A percentile compares a stretch with the other conserved stretches of the same genome.
These are phyloP conservation scores for Lepus americanus DNA, from an alignment of 2,113 vertebrate species.

Conservation along the genomic window DNA sequence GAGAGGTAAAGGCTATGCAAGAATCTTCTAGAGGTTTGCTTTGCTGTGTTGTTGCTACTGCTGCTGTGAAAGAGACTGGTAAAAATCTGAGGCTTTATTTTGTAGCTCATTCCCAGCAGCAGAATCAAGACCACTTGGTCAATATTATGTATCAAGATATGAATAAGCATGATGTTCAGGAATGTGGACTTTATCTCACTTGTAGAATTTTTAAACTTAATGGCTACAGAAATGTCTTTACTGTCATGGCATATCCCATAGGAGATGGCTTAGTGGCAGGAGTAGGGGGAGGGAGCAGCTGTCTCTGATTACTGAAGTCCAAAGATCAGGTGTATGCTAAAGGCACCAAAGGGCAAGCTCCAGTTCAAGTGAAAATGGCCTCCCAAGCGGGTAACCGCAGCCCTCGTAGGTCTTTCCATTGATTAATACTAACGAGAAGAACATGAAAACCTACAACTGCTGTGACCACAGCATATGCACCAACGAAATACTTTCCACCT, in stretches of 20 bases:
- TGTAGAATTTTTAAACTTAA: conserved; percentile 16
- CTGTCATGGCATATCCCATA: conserved; percentile 56
- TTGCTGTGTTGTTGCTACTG: conserved; percentile 65
- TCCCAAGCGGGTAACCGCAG: conserved; percentile 51
- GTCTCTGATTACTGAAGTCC: conserved; percentile 86
- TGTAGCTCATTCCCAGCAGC: conserved; percentile 65
- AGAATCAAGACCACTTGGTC: conserved; percentile 53
- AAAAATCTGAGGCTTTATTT: conserved; percentile 70
- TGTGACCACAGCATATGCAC: neutral
- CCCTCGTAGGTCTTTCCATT: conserved; percentile 64
- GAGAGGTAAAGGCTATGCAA: conserved; percentile 71
- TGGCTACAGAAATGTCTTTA: conserved; percentile 63
- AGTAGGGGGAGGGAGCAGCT: conserved; percentile 66
- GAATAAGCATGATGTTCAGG: neutral
- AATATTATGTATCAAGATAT: conserved; percentile 16
- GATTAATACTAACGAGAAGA: conserved; percentile 63
- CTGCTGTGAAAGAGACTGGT: conserved; percentile 49
- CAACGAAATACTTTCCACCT: conserved; percentile 60
- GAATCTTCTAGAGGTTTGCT: conserved; percentile 69
- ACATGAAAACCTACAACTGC: conserved; percentile 48
- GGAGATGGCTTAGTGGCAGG: conserved; percentile 79
- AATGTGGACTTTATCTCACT: conserved; percentile 30
- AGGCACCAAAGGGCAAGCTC: conserved; percentile 86
- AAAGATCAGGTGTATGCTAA: conserved; percentile 88
- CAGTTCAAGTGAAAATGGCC: conserved; percentile 81